Percentiles rank a stretch among this genome's conserved stretches.
Evolutionary conservation across 1,140 invertebrate genomes (phyloP).

Genomic region (Tyrophagus putrescentiae): DNA sequence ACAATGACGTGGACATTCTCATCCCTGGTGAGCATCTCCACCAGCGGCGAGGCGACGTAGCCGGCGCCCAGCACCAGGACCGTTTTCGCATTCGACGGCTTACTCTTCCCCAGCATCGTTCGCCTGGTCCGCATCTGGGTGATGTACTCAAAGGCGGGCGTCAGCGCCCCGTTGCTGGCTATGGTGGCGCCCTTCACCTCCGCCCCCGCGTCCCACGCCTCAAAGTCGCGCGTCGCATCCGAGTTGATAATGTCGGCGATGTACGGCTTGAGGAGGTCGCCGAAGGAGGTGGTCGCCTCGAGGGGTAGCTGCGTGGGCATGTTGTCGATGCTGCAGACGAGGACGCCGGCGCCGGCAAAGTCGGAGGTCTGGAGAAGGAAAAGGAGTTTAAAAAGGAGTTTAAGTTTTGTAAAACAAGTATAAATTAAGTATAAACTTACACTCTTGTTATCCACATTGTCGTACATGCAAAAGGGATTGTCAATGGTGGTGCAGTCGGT

Average conservation of each 20-base stretch:
- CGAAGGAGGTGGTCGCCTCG: slow-evolving; percentile 95
- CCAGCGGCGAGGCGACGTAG: slow-evolving; percentile 74
- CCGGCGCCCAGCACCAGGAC: slow-evolving; percentile 87
- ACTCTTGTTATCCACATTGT: slow-evolving; percentile 77
- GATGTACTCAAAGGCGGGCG: slow-evolving; percentile 88
- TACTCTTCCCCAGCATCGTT: slow-evolving; percentile 3
- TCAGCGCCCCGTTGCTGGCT: slow-evolving; percentile 80
- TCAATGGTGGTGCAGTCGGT: slow-evolving; percentile 99
- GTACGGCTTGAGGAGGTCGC: slow-evolving; percentile 76
- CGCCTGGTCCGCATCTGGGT: slow-evolving; percentile 54
- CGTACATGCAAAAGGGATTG: slow-evolving; percentile 94
- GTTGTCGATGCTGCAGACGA: slow-evolving; percentile 98
- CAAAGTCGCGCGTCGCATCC: slow-evolving; percentile 64
- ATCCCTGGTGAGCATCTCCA: slow-evolving; percentile 81
- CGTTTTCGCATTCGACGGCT: slow-evolving; percentile 33
- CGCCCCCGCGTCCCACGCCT: slow-evolving; percentile 57
- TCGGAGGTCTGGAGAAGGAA: slow-evolving; percentile 15
- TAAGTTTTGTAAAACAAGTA: not conserved
- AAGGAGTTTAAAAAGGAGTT: not conserved
- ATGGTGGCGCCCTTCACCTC: slow-evolving; percentile 80
- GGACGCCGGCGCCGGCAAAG: slow-evolving; percentile 67
- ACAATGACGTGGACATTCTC: slow-evolving; percentile 61
- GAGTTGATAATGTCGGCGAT: slow-evolving; percentile 71
- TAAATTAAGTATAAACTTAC: slow-evolving; percentile 1
- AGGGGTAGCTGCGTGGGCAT: slow-evolving; percentile 97